Conservation (phyloP, 2,113 vertebrate genomes). For the Amazona guildingii region DNA sequence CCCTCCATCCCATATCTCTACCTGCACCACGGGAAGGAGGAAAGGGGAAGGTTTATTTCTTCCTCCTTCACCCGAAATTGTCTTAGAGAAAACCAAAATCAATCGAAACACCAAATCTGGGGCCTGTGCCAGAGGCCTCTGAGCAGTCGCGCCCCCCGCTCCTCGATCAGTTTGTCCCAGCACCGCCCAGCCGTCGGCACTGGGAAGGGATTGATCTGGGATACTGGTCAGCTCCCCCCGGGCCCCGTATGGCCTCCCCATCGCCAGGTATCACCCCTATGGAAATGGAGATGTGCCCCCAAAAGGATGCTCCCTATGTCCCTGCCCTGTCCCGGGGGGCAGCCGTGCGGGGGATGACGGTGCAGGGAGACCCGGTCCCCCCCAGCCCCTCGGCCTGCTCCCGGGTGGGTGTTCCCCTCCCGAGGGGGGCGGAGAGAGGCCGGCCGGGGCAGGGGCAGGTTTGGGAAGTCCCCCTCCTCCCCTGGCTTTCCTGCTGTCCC, state of each 20-base stretch:
- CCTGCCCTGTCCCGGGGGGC: neutral
- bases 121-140: neutral
- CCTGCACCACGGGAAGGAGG: neutral
- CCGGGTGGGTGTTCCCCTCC: slow-evolving; percentile 27
- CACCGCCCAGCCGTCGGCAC: neutral
- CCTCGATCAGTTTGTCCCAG: neutral
- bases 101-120: neutral
- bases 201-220: neutral
- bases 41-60: neutral
- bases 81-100: neutral
- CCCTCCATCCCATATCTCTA: neutral
- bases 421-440: slow-evolving; percentile 20
- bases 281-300: neutral
- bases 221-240: neutral
- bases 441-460: neutral
- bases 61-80: neutral
- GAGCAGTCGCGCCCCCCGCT: neutral
- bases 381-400: neutral
- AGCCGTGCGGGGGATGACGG: neutral
- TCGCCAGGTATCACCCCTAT: neutral
- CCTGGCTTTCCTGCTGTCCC: neutral
- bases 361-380: neutral
- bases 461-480: neutral
- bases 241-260: neutral
- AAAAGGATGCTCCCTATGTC: neutral